These are phyloP conservation scores for Dryocosmus kuriphilus DNA, from an alignment of 2,888 invertebrate species.

Conservation along the genomic window DNA sequence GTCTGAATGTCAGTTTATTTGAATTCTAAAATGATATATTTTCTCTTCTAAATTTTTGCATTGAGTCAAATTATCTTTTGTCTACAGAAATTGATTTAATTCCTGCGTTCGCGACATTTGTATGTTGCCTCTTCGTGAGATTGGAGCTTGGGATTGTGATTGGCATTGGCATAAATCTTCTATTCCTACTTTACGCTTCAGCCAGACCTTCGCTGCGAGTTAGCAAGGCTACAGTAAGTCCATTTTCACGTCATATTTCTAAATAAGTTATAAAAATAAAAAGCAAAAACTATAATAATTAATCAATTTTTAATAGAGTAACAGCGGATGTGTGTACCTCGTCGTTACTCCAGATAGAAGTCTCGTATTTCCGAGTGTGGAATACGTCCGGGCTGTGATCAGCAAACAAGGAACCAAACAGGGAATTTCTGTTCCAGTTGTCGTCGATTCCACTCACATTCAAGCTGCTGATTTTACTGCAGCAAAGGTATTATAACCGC, in stretches of 20 bases:
- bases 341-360: constrained; percentile 82
- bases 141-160: constrained; percentile 84
- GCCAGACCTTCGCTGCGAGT: constrained; percentile 83
- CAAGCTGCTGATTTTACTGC: constrained; percentile 84
- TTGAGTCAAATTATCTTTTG: constrained; percentile 43
- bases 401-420: constrained; percentile 84
- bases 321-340: constrained; percentile 80
- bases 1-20: neutral
- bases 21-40: neutral
- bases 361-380: constrained; percentile 83
- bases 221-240: constrained; percentile 80
- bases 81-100: constrained; percentile 83
- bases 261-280: constrained; percentile 5
- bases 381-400: constrained; percentile 84
- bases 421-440: constrained; percentile 81
- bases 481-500: constrained; percentile 79
- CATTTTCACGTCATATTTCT: constrained; percentile 18
- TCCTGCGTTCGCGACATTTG: constrained; percentile 83
- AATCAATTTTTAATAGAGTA: constrained; percentile 73
- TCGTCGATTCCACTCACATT: constrained; percentile 82
- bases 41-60: neutral
- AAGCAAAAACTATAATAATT: neutral
- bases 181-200: constrained; percentile 82
- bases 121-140: constrained; percentile 82
- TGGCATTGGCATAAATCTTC: constrained; percentile 82